Evolutionary conservation across 2,888 invertebrate species (phyloP).

Genomic region (Leptopterna dolabrata): DNA sequence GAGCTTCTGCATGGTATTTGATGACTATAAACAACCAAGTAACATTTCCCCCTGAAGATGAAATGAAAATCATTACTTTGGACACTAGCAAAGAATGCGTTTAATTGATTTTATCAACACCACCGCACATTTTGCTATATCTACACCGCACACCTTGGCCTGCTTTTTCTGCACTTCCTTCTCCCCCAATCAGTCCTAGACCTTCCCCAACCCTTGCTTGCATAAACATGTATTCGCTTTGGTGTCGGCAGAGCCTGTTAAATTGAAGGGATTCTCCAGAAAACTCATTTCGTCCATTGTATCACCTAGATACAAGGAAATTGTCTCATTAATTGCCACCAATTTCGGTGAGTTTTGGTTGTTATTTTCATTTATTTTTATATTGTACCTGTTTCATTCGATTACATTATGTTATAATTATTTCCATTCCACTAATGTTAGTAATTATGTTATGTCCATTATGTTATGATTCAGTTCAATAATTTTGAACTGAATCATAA

Average conservation of each 20-base stretch:
- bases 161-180: background rate
- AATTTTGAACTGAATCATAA: too few relatives aligned
- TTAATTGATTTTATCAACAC: background rate
- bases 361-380: constrained; percentile 28
- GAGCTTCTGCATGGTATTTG: too few relatives aligned
- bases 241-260: constrained; percentile 60
- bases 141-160: background rate
- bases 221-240: constrained; percentile 40
- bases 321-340: constrained; percentile 55
- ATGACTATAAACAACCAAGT: too few relatives aligned
- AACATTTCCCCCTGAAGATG: too few relatives aligned
- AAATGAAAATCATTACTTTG: too few relatives aligned
- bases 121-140: background rate
- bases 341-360: constrained; percentile 58
- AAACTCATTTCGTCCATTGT: constrained; percentile 60
- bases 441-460: too few relatives aligned
- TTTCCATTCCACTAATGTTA: background rate
- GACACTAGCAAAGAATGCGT: background rate
- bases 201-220: background rate
- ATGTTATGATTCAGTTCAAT: too few relatives aligned
- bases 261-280: constrained; percentile 54
- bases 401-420: background rate
- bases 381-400: background rate
- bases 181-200: background rate
- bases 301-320: constrained; percentile 59